These are phyloP conservation scores for Centropus unirufus DNA, from an alignment of 2,113 vertebrate genomes.

Conservation along the genomic window DNA sequence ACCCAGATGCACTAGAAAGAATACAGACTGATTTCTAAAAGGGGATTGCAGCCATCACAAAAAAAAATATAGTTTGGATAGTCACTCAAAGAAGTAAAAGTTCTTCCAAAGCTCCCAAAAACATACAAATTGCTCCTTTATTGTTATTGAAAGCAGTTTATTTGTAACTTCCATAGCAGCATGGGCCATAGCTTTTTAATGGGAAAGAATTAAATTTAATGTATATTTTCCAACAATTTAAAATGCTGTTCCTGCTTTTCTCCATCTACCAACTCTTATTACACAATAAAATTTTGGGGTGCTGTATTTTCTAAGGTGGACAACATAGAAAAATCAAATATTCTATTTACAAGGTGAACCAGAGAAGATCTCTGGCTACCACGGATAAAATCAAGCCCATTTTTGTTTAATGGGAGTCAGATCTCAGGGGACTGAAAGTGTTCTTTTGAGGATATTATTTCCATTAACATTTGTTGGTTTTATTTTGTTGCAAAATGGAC, in stretches of 20 bases:
- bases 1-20: constrained; percentile 32
- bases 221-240: constrained; percentile 30
- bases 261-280: constrained; percentile 2
- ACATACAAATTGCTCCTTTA: constrained; percentile 4
- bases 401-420: neutral
- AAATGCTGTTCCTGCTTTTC: constrained; percentile 34
- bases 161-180: constrained; percentile 51
- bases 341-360: neutral
- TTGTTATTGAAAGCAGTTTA: constrained; percentile 32
- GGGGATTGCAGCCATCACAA: neutral
- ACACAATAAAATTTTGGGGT: constrained; percentile 29
- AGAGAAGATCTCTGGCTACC: neutral
- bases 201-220: constrained; percentile 32
- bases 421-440: neutral
- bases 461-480: constrained; percentile 8
- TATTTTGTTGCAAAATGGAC: constrained; percentile 61
- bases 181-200: constrained; percentile 32
- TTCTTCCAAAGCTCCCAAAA: constrained; percentile 17
- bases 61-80: neutral
- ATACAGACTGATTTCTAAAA: neutral
- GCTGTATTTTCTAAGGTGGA: neutral
- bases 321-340: neutral
- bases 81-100: constrained; percentile 11
- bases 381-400: neutral
- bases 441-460: constrained; percentile 20